phyloP scores from a whole-genome alignment of 1,140 invertebrate genomes.

The Drosophila simulans region DNA sequence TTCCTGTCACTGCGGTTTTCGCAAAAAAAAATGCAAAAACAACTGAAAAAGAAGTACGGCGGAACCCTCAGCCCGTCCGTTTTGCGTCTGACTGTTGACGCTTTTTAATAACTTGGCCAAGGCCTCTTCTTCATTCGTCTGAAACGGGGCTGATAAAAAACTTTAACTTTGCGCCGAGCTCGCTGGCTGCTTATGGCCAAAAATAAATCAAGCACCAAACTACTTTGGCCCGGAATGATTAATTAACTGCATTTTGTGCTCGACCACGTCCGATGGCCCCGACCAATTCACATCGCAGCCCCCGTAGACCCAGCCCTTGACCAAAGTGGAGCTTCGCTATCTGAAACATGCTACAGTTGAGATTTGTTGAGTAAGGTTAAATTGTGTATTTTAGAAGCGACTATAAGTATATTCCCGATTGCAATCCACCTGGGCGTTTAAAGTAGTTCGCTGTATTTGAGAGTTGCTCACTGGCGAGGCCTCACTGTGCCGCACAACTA shows the following conservation, averaged over 20 bases:
- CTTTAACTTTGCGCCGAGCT: slow-evolving; percentile 64
- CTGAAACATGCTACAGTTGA: no score
- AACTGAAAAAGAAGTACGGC: not conserved
- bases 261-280: slow-evolving; percentile 39
- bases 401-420: no score
- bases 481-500: slow-evolving; percentile 8
- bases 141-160: slow-evolving; percentile 51
- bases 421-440: no score
- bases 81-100: slow-evolving; percentile 35
- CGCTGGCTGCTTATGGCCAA: slow-evolving; percentile 56
- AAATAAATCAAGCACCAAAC: slow-evolving; percentile 79
- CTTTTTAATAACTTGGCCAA: slow-evolving; percentile 64
- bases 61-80: not conserved
- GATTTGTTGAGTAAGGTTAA: no score
- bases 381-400: no score
- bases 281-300: not conserved
- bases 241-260: slow-evolving; percentile 79
- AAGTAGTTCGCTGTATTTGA: no score
- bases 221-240: slow-evolving; percentile 73
- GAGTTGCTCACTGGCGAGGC: not conserved
- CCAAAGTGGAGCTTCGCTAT: not conserved
- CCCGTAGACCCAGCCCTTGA: not conserved
- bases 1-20: slow-evolving; percentile 39
- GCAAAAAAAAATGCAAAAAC: no score
- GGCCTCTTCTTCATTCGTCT: slow-evolving; percentile 14